Evolutionary conservation across 2,888 invertebrate species (phyloP), one percentile per base, ranked within the genome.

Genomic region (Chymomyza fuscimana): DNA sequence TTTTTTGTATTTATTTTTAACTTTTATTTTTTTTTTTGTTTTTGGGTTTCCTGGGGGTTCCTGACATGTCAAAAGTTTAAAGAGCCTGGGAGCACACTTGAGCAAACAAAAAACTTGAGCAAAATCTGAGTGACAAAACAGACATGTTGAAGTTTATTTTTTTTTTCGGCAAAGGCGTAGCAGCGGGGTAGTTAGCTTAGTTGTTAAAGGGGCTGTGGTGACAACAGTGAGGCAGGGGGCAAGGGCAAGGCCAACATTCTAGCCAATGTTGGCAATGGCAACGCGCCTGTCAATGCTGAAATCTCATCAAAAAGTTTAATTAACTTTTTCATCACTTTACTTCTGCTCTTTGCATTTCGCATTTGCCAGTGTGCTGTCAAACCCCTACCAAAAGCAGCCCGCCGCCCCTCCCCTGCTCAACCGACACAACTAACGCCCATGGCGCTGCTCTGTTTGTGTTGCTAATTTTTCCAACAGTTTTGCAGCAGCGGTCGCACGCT

Each of bases 261-360:
- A 51, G 58, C 19, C n/a, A 51, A 36, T 15, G 15, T 29, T 12
- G 32, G 10, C 15, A 60, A 12, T 16, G 10, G 36, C 32, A 15
- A 32, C n/a, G n/a, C 63, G 66, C 72, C 67, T 74, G 76, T 68
- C 74, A 75, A 72, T 69, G 73, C 63, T 75, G 72, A 81, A 88
- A 88, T 87, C 87, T 87, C 86, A 86, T 88, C 88, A 87, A 87
- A 87, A 86, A 86, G 89, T 86, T 89, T 86, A 88, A 86, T 88
- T 87, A 86, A 86, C 82, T 86, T 86, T 86, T 87, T 86, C 89
- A 87, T 86, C 88, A 86, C 78, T 81, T 86, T 80, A 80, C 75
- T 83, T 87, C 73, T 81, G 84, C 73, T 80, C 72, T 81, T 81
- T 84, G 80, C 81, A 77, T 77, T 79, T 69, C 73, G 63, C 70